Evolutionary conservation across 2,113 vertebrate genomes (phyloP), one percentile per base, ranked within the genome.

Genomic region (Rhabdomys dilectus): DNA sequence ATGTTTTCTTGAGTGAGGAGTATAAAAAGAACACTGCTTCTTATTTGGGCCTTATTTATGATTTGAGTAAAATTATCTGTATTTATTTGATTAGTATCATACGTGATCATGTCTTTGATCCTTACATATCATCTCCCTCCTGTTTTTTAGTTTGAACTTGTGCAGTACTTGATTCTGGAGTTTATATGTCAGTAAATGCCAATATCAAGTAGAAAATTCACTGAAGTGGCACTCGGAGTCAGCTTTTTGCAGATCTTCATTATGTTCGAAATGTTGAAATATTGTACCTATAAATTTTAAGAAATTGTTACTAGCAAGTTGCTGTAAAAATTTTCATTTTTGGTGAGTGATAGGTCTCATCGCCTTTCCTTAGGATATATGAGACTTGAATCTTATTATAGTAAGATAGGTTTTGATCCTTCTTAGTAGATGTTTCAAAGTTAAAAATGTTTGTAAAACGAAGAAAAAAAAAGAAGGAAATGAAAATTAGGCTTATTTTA

Each of bases 351-450:
- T 42, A 36, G 64, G 29, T 66, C 64, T 60, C 64, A 72, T 72
- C 24, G n/a, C 76, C 13, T 82, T 19, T 45, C 39, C 5, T 51
- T 0, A 10, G 42, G 5, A 48, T 48, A 91, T 97, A 22, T 80
- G 78, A 11, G 24, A 91, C 93, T 45, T 64, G 2, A 97, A 91
- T 7, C n/a, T 11, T 29, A 75, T 95, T 81, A 16, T 60, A 85
- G 80, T 58, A 60, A 1, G 64, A 1, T 34, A 56, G 77, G 51
- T 12, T 80, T 53, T 80, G 51, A 80, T 10, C 77, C 8, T 51
- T 62, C 42, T 62, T 5, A 42, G 45, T 26, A 26, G 64, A 72
- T 94, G 0, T 87, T 97, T 66, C 87, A n/a, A 80, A 34, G 68
- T 36, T 56, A 6, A 16, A 8, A 92, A 39, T 39, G 10, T 17